Conservation (phyloP, 2,888 invertebrate species). For the Sinopyrophorus schimmeli region DNA sequence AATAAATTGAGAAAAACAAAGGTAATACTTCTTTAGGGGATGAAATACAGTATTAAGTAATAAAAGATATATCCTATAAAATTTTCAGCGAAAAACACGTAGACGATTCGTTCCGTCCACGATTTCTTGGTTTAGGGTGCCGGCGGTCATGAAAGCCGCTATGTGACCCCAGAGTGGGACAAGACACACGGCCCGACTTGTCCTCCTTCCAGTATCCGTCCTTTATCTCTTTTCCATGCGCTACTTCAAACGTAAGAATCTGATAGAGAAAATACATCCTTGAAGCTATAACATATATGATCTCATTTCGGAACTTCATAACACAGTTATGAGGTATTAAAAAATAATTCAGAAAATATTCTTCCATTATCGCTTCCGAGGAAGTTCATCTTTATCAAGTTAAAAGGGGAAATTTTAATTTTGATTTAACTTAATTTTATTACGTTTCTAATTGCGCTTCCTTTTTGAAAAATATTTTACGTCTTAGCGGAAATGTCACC, state of each 20-base stretch:
- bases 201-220: conserved; percentile 34
- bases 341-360: conserved; percentile 22
- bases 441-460: conserved; percentile 1
- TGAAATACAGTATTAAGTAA: conserved; percentile 19
- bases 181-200: conserved; percentile 22
- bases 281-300: conserved; percentile 15
- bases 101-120: conserved; percentile 17
- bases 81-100: conserved; percentile 25
- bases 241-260: conserved; percentile 1
- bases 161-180: conserved; percentile 37
- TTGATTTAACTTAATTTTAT: conserved; percentile 12
- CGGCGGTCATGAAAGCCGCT: conserved; percentile 33
- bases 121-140: conserved; percentile 27
- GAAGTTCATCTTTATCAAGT: conserved; percentile 8
- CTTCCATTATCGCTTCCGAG: conserved; percentile 16
- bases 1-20: conserved; percentile 3
- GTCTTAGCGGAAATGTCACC: neutral
- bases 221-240: conserved; percentile 8
- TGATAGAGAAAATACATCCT: conserved; percentile 11
- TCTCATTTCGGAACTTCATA: conserved; percentile 22
- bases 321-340: conserved; percentile 26
- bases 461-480: too few species aligned
- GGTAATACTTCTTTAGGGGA: conserved; percentile 5
- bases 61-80: conserved; percentile 25
- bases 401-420: conserved; percentile 7